A percentile compares a stretch with the other conserved stretches of the same genome.
These are phyloP conservation scores for Drosophila pegasa DNA, from an alignment of 2,888 invertebrate species.

Conservation along the genomic window DNA sequence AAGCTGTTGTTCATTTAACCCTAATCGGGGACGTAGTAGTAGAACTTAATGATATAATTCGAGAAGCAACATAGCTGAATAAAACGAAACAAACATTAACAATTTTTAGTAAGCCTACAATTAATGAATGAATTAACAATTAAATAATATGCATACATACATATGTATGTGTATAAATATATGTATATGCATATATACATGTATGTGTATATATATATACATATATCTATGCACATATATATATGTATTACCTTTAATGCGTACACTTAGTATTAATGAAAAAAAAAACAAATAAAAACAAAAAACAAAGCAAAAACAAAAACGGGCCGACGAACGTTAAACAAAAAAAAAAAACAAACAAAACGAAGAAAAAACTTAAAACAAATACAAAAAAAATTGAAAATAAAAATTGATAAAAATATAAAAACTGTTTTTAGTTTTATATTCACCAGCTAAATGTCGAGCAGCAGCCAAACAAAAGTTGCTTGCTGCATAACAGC, in stretches of 20 bases:
- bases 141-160: neutral
- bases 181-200: constrained; percentile 34
- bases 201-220: constrained; percentile 26
- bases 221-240: constrained; percentile 34
- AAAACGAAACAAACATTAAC: constrained; percentile 21
- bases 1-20: constrained; percentile 39
- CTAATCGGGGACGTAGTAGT: constrained; percentile 35
- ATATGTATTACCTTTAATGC: constrained; percentile 64
- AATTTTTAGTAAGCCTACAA: constrained; percentile 56
- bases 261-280: constrained; percentile 69
- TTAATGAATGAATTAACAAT: constrained; percentile 51
- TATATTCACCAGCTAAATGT: neutral
- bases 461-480: neutral
- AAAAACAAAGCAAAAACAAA: constrained; percentile 9
- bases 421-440: neutral
- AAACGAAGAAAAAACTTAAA: constrained; percentile 10
- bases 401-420: constrained; percentile 34
- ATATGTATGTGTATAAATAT: constrained; percentile 35
- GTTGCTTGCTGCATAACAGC: constrained; percentile 4
- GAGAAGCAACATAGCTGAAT: constrained; percentile 13
- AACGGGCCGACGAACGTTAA: constrained; percentile 14
- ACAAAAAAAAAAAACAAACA: constrained; percentile 15
- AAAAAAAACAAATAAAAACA: constrained; percentile 16
- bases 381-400: constrained; percentile 31
- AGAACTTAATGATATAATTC: constrained; percentile 33